phyloP scores from a whole-genome alignment of 2,113 vertebrate genomes.

The Laterallus jamaicensis region DNA sequence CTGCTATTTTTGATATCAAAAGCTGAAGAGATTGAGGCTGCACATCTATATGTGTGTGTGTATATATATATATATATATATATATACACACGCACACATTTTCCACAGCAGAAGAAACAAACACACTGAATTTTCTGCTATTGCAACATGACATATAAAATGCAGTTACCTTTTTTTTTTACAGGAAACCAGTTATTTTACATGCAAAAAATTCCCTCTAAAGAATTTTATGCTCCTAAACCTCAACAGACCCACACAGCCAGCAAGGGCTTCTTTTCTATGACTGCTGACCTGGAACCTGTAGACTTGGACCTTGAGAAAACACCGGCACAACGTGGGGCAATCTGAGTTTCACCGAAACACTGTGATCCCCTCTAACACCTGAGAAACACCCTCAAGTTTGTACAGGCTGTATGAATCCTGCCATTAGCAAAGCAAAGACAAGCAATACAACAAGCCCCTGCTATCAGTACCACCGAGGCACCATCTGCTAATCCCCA shows the following conservation, averaged over 20 bases:
- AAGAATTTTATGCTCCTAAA: neutral
- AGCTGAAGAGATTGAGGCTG: conserved; percentile 15
- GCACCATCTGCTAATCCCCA: neutral
- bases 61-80: too few species aligned
- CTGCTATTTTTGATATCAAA: conserved; percentile 4
- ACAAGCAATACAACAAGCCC: neutral
- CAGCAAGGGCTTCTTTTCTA: neutral
- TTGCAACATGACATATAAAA: neutral
- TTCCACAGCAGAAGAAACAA: neutral
- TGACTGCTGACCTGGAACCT: neutral
- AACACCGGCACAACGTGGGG: neutral
- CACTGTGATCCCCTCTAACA: neutral
- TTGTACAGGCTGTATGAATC: neutral
- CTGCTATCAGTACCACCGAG: neutral
- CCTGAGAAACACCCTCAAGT: neutral
- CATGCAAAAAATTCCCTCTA: neutral
- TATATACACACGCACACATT: neutral
- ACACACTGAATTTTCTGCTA: neutral
- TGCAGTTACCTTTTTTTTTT: neutral
- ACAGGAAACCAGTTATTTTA: neutral
- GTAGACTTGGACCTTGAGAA: neutral
- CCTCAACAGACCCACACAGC: fast-evolving
- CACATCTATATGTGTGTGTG: neutral
- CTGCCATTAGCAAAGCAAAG: neutral
- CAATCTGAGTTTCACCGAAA: neutral